Evolutionary conservation across 2,888 invertebrate genomes (phyloP).

Genomic region (Thymelicus lineola): DNA sequence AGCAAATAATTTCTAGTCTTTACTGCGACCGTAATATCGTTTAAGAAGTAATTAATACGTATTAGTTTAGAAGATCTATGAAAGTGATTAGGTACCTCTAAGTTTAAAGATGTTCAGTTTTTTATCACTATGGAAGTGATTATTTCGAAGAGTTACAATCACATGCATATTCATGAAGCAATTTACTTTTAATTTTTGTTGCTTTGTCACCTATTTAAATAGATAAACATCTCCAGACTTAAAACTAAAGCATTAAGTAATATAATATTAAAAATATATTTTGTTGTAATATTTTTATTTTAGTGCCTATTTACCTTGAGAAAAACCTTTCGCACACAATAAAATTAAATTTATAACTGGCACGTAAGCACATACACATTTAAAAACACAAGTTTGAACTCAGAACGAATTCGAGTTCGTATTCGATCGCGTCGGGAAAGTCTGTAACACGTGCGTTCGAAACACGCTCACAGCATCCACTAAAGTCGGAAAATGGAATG

Average conservation of each 20-base stretch:
- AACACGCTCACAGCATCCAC: slow-evolving; percentile 60
- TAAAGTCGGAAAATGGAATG: slow-evolving; percentile 51
- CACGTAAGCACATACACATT: slow-evolving; percentile 23
- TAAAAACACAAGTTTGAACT: slow-evolving; percentile 30
- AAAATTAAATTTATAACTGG: slow-evolving; percentile 6
- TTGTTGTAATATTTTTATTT: slow-evolving; percentile 4
- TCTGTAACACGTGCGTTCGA: slow-evolving; percentile 50
- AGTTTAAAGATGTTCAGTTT: slow-evolving; percentile 13
- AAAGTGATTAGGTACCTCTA: slow-evolving; percentile 17
- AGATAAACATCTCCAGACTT: slow-evolving; percentile 13
- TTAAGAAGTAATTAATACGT: slow-evolving; percentile 1
- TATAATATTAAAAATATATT: neutral
- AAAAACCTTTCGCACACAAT: neutral
- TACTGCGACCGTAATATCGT: neutral
- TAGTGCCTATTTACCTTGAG: slow-evolving; percentile 3
- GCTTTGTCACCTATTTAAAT: slow-evolving; percentile 16
- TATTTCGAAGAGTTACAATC: slow-evolving; percentile 19
- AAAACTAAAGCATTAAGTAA: slow-evolving; percentile 10
- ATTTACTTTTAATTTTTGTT: slow-evolving; percentile 23
- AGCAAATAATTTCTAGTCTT: neutral
- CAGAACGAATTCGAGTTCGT: slow-evolving; percentile 25
- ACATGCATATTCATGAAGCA: slow-evolving; percentile 41
- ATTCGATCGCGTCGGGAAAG: slow-evolving; percentile 37
- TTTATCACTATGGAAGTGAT: slow-evolving; percentile 16
- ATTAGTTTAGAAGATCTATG: slow-evolving; percentile 15